These are phyloP conservation scores for Ochlodes sylvanus DNA, from an alignment of 2,888 invertebrate genomes.

Conservation along the genomic window DNA sequence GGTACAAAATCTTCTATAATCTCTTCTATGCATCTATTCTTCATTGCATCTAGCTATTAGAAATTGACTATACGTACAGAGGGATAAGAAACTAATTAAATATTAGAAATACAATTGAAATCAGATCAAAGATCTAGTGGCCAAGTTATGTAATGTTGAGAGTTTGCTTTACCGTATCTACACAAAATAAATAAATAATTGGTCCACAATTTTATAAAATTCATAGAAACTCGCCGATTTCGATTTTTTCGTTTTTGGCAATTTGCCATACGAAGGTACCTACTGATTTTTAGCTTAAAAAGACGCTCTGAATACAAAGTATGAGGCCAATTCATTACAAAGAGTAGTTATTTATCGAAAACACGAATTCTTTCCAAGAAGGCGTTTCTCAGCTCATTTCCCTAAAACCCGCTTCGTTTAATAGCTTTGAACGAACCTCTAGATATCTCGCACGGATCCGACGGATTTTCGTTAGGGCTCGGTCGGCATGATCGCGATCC, in stretches of 20 bases:
- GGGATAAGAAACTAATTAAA: no score
- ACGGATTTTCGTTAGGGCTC: constrained; percentile 72
- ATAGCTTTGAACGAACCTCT: constrained; percentile 78
- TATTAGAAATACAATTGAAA: no score
- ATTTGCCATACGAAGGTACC: constrained; percentile 61
- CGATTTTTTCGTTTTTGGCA: constrained; percentile 72
- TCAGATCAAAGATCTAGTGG: no score
- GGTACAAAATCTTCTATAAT: no score
- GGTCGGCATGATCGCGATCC: constrained; percentile 61
- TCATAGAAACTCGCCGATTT: constrained; percentile 62
- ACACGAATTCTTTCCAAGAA: constrained; percentile 67
- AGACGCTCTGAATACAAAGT: constrained; percentile 68
- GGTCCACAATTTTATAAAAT: background rate
- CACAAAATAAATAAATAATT: background rate
- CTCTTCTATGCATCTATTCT: no score
- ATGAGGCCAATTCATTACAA: constrained; percentile 75
- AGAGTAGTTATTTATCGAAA: constrained; percentile 63
- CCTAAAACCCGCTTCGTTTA: constrained; percentile 82
- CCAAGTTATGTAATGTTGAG: no score
- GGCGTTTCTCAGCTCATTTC: constrained; percentile 77
- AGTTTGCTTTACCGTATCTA: constrained; percentile 49
- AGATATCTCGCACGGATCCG: constrained; percentile 79
- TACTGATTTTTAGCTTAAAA: constrained; percentile 54
- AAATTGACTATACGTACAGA: no score
- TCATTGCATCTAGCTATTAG: no score